phyloP scores from a whole-genome alignment of 2,888 invertebrate species.

The Oasisia sp. region DNA sequence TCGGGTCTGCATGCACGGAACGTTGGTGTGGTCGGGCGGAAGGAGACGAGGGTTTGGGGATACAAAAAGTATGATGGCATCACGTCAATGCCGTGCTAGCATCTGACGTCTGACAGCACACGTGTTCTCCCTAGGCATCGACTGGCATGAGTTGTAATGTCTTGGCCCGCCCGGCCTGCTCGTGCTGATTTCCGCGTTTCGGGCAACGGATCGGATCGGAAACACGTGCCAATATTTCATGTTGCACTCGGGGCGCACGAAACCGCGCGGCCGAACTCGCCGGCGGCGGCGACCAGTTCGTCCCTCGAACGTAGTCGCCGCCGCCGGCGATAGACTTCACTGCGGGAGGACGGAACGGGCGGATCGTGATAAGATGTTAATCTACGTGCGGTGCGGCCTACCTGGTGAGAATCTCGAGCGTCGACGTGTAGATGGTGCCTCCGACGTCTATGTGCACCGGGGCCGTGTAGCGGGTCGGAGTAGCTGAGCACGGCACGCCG shows the following conservation, averaged over 20 bases:
- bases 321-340: neutral
- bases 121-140: neutral
- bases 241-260: neutral
- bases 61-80: neutral
- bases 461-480: constrained; percentile 90
- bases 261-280: neutral
- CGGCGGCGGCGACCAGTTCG: neutral
- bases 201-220: neutral
- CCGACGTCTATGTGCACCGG: constrained; percentile 98
- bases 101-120: neutral
- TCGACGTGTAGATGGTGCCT: constrained; percentile 95
- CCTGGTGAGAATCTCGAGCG: constrained; percentile 93
- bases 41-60: neutral
- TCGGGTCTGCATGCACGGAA: neutral
- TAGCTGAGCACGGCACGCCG: constrained; percentile 93
- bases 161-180: neutral
- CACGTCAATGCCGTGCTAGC: neutral
- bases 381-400: constrained; percentile 68
- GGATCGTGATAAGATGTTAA: constrained; percentile 1
- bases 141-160: neutral
- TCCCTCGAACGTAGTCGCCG: neutral
- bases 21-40: neutral
- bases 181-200: neutral
- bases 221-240: constrained; percentile 10
- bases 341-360: neutral